phyloP scores from a whole-genome alignment of 2,113 vertebrate species.

The Callipepla californica region DNA sequence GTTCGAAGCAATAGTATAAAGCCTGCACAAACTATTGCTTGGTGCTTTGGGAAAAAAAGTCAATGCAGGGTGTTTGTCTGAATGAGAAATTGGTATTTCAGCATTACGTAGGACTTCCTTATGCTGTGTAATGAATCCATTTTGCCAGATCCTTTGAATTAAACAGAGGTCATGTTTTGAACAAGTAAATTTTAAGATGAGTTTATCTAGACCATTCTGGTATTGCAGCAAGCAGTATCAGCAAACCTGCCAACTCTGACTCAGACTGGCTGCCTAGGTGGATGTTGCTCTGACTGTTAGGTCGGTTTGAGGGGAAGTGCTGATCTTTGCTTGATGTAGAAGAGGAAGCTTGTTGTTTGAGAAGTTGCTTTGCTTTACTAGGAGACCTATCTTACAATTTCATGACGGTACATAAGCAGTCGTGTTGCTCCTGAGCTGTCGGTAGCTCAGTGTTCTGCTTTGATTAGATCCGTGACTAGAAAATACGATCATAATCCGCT shows the following conservation, averaged over 20 bases:
- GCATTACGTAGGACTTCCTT: neutral
- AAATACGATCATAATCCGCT: constrained; percentile 77
- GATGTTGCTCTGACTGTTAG: constrained; percentile 16
- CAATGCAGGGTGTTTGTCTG: neutral
- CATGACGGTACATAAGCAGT: constrained; percentile 69
- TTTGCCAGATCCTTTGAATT: neutral
- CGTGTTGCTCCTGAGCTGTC: constrained; percentile 68
- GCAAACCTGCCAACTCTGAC: neutral
- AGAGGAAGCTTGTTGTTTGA: constrained; percentile 40
- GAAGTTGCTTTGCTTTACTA: constrained; percentile 61
- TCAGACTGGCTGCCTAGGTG: neutral
- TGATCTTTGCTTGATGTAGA: neutral
- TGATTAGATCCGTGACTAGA: constrained; percentile 73
- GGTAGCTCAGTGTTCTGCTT: constrained; percentile 66
- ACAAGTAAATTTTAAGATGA: neutral
- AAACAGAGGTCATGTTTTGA: neutral
- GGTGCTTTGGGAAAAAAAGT: neutral
- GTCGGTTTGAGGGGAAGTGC: neutral
- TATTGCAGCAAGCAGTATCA: constrained; percentile 28
- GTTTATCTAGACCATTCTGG: neutral
- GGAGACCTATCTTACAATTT: constrained; percentile 52
- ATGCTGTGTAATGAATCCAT: neutral
- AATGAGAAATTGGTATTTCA: neutral
- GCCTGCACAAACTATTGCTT: neutral
- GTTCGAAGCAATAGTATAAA: neutral